Base-by-base conservation (phyloP, 2,888 invertebrate species). In the Chironomus tentans region DNA sequence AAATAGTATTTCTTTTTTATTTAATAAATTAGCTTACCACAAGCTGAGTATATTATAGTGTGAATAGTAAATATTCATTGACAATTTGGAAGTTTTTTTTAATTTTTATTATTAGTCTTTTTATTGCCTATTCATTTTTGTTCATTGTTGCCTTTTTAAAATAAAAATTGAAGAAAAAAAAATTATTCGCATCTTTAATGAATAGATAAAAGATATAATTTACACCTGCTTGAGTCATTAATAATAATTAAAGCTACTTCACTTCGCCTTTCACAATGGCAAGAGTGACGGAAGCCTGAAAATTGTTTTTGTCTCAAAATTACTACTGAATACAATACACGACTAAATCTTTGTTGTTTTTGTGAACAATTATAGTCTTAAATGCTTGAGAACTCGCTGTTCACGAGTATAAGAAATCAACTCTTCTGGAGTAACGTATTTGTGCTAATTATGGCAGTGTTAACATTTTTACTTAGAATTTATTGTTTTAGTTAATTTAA, bases 201-300 rank as follows among this genome's bases (percentile, higher is more conserved):
- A 68, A 48, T 48, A 68, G 74, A 72, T 72, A 72, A 72, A 72
- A 48, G 22, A 28, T 46, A 68, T 47, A 68, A 74, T 74, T 74
- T 74, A 74, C 74, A 74, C 74, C 74, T 74, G 74, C 48, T 68
- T 13, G 38, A 65, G 74, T 62, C 62, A 74, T 74, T 74, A 74
- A 74, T 74, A 61, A 74, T 65, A 74, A 74, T 74, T 73, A 74
- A 74, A 46, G 74, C 74, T 74, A 74, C 74, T 74, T 74, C 62
- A 74, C 68, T 74, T 46, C 22, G 38, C 74, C 61, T 28, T 10
- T 47, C 21, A 65, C 65, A 56, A 56, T 56, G 65, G 12, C 65
- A 65, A 38, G 38, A 38, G 38, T 56, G 56, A 56, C 56, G 56
- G 56, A 56, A 56, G 56, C 56, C 18, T 18, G 18, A 38, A 38